These are phyloP conservation scores for Drosophila neonasuta DNA, from an alignment of 2,888 invertebrate species.

Conservation along the genomic window DNA sequence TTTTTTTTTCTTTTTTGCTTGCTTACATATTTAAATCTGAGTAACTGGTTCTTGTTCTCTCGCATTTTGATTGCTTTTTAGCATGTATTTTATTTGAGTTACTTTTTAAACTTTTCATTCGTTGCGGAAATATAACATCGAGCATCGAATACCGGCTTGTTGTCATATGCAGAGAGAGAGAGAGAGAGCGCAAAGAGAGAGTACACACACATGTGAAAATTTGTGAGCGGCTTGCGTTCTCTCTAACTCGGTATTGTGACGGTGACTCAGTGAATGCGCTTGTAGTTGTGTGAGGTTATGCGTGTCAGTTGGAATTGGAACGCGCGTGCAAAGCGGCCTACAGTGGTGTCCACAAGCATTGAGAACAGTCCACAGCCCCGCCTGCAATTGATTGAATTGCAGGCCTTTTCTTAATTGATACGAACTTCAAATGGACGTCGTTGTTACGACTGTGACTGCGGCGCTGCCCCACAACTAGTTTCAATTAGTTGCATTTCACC, in stretches of 20 bases:
- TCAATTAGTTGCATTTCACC: conserved; percentile 65
- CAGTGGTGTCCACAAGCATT: conserved; percentile 55
- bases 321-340: conserved; percentile 52
- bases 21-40: conserved; percentile 33
- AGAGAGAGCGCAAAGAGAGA: conserved; percentile 16
- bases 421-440: conserved; percentile 77
- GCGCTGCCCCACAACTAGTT: conserved; percentile 52
- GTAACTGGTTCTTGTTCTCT: conserved; percentile 65
- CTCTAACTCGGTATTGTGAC: conserved; percentile 26
- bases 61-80: conserved; percentile 28
- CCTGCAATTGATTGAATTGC: conserved; percentile 66
- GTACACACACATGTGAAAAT: conserved; percentile 4
- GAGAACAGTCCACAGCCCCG: conserved; percentile 2
- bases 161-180: conserved; percentile 55
- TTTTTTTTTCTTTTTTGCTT: conserved; percentile 35
- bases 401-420: conserved; percentile 79
- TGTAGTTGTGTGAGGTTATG: conserved; percentile 73
- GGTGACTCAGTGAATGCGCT: conserved; percentile 70
- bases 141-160: conserved; percentile 74
- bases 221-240: conserved; percentile 8
- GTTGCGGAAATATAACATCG: conserved; percentile 65
- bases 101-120: conserved; percentile 61
- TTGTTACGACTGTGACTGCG: conserved; percentile 23
- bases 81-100: conserved; percentile 45
- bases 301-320: conserved; percentile 72